A percentile compares a stretch with the other conserved stretches of the same genome.
Conservation (phyloP, 2,797 vertebrate genomes). For the Epinephelus coioides region DNA sequence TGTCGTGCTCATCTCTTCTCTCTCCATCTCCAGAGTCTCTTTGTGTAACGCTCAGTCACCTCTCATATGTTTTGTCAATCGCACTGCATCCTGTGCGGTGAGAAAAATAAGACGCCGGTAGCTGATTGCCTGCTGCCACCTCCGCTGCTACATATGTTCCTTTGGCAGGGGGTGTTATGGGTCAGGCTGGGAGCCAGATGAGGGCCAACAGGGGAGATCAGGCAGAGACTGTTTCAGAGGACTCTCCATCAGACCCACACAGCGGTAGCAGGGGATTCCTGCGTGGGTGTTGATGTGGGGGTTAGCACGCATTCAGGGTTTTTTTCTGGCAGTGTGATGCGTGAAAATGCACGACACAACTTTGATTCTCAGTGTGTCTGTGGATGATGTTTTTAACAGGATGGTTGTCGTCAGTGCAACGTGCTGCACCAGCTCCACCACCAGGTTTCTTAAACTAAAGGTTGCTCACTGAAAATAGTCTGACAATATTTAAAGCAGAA, state of each 20-base stretch:
- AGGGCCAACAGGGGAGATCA: conserved; percentile 69
- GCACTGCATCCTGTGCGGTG: conserved; percentile 34
- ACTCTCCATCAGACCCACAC: conserved; percentile 68
- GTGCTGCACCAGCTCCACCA: conserved; percentile 17
- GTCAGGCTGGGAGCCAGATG: conserved; percentile 79
- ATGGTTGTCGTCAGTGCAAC: background rate
- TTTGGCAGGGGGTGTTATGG: conserved; percentile 74
- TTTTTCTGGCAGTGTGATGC: conserved; percentile 29
- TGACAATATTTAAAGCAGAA: background rate
- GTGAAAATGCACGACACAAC: conserved; percentile 41
- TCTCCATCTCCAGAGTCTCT: conserved; percentile 10
- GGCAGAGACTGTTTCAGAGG: conserved; percentile 52
- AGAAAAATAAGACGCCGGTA: conserved; percentile 41
- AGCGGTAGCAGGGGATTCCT: conserved; percentile 77
- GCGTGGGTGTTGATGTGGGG: conserved; percentile 54
- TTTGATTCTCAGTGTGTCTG: conserved; percentile 1
- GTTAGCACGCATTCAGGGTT: conserved; percentile 6
- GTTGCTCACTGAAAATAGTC: background rate
- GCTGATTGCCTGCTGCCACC: conserved; percentile 60
- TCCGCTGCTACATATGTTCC: conserved; percentile 78
- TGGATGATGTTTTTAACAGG: conserved; percentile 3
- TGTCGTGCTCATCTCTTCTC: conserved; percentile 11
- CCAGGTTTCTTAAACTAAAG: background rate
- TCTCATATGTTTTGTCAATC: conserved; percentile 47
- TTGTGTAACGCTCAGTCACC: conserved; percentile 37